phyloP scores from a whole-genome alignment of 1,140 invertebrate species.

The Lerema accius region DNA sequence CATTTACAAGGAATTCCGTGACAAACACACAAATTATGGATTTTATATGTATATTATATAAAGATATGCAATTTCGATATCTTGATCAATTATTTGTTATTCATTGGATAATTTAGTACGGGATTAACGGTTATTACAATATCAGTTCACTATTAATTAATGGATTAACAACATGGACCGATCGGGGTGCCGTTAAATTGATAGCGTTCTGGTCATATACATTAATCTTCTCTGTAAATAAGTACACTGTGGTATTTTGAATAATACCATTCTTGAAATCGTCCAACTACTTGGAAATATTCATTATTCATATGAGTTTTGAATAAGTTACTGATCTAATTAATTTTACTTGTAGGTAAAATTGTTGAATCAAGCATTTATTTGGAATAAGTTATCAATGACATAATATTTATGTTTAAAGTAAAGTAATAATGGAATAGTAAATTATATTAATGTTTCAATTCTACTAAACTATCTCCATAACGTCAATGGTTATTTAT shows the following conservation, averaged over 20 bases:
- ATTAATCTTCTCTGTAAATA: slow-evolving; percentile 22
- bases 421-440: too few species aligned
- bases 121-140: slow-evolving; percentile 34
- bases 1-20: too few species aligned
- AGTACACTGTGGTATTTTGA: not conserved
- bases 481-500: too few species aligned
- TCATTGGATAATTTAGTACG: slow-evolving; percentile 18
- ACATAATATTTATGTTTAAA: too few species aligned
- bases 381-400: too few species aligned
- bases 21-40: too few species aligned
- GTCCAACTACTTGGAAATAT: not conserved
- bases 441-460: too few species aligned
- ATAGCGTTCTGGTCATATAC: slow-evolving; percentile 22
- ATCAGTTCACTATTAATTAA: slow-evolving; percentile 33
- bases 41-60: too few species aligned
- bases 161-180: slow-evolving; percentile 18
- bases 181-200: slow-evolving; percentile 28
- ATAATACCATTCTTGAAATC: not conserved
- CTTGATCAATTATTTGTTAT: slow-evolving; percentile 23
- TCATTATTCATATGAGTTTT: not conserved
- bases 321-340: not conserved
- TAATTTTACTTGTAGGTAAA: too few species aligned
- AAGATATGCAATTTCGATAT: not conserved
- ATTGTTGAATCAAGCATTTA: too few species aligned
- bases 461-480: too few species aligned